Percentiles rank a stretch among this genome's conserved stretches.
phyloP scores from a whole-genome alignment of 2,797 vertebrate species.

The Falco biarmicus region DNA sequence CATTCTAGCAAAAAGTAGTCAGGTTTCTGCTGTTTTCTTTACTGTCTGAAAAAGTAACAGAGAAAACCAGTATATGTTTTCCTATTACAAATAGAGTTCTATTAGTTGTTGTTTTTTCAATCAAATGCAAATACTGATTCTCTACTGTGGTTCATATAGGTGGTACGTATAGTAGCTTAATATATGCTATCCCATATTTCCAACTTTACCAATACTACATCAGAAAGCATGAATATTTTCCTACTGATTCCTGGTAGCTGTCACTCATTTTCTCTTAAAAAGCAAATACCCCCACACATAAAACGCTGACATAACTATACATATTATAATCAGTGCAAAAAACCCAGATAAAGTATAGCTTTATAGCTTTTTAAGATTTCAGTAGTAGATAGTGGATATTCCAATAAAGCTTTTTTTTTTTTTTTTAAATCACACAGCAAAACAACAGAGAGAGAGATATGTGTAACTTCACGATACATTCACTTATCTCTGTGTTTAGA shows the following conservation, averaged over 20 bases:
- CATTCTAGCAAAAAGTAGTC: not conserved
- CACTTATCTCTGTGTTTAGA: not conserved
- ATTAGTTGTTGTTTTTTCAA: not conserved
- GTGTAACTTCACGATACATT: fast-evolving
- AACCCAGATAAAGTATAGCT: not conserved
- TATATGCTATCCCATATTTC: not conserved
- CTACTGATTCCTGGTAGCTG: not conserved
- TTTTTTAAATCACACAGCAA: not conserved
- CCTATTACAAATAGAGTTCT: not conserved
- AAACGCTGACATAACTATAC: not conserved
- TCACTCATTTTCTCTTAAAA: not conserved
- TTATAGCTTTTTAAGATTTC: not conserved
- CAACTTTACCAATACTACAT: not conserved
- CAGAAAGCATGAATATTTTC: not conserved
- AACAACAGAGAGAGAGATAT: not conserved
- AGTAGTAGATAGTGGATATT: not conserved
- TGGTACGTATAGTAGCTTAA: not conserved
- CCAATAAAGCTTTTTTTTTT: not conserved
- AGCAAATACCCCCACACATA: not conserved
- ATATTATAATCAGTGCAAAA: not conserved
- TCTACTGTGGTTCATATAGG: not conserved
- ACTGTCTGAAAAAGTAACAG: not conserved
- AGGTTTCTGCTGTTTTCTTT: not conserved
- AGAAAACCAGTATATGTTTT: not conserved
- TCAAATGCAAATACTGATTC: not conserved